Percentiles rank a stretch among this genome's conserved stretches.
These are phyloP conservation scores for Orthosia incerta DNA, from an alignment of 2,888 invertebrate species.

Conservation along the genomic window DNA sequence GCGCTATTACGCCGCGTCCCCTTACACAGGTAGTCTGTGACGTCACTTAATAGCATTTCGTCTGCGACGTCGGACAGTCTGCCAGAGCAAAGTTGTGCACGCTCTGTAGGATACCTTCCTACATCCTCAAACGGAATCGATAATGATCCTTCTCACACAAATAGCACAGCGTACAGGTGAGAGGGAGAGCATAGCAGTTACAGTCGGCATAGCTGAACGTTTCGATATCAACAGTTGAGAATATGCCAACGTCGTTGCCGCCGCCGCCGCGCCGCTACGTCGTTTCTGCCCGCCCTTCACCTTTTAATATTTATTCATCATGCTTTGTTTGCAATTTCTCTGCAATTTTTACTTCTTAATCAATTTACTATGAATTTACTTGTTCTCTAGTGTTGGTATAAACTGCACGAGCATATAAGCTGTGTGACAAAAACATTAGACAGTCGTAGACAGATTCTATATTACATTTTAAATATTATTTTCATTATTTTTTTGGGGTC, in stretches of 20 bases:
- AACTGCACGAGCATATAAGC: background rate
- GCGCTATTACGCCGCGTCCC: conserved; percentile 74
- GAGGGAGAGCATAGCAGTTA: conserved; percentile 40
- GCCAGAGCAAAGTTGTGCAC: conserved; percentile 67
- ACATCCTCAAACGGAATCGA: conserved; percentile 52
- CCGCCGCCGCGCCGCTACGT: background rate
- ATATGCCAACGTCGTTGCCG: conserved; percentile 21
- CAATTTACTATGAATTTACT: background rate
- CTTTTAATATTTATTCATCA: conserved; percentile 14
- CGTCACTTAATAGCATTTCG: conserved; percentile 84
- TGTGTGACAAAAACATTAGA: background rate
- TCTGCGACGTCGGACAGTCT: conserved; percentile 85
- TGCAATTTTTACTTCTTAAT: background rate
- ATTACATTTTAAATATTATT: too few species aligned
- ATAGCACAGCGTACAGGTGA: conserved; percentile 19
- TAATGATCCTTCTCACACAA: conserved; percentile 48
- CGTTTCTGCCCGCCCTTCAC: conserved; percentile 8
- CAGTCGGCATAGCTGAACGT: conserved; percentile 18
- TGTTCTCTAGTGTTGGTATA: background rate
- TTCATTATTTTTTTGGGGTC: too few species aligned
- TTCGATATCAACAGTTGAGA: conserved; percentile 30
- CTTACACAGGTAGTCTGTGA: conserved; percentile 83
- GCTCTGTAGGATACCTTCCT: conserved; percentile 38
- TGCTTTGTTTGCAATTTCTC: background rate
- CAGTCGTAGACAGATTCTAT: too few species aligned